Evolutionary conservation across 2,113 vertebrate genomes (phyloP), one percentile per base, ranked within the genome.

Genomic region (Halichoeres trimaculatus): DNA sequence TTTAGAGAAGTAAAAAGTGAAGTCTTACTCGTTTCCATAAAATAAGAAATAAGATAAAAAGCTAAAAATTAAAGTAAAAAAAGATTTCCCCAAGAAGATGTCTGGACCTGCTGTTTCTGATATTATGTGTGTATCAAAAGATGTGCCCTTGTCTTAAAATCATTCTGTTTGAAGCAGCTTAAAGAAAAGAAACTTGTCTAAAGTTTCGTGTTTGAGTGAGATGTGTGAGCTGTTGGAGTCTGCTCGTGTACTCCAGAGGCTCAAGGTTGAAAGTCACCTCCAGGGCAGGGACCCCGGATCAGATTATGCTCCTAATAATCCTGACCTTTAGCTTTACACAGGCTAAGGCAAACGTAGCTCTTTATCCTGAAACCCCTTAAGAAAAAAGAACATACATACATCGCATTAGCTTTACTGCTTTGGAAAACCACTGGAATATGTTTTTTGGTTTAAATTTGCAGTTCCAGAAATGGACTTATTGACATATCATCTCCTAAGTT

Each of bases 241-340:
- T 70, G 58, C 8, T 54, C 20, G n/a, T 61, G 56, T 78, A 62
- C 47, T 78, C 59, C 55, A 38, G 41, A 53, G 36, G 26, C 47
- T 75, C 2, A 10, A 1, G 65, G 52, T 65, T 54, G 56, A 67
- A 74, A 74, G 47, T 68, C 52, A 59, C 67, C 63, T 34, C 8
- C 11, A 54, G 57, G 60, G 24, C 67, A 50, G 55, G 45, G 68
- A 78, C 61, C 61, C 67, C 36, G 74, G 74, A 70, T 79, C 68
- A 86, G 64, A 84, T 78, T 55, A 57, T 77, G 60, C 26, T 74
- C n/a, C 22, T 0, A 6, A 10, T 85, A 36, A 83, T 66, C 63
- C 55, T 51, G 30, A 75, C 76, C 61, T 13, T n/a, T 56, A 38
- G 43, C 16, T 22, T 64, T 56, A 61, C 26, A 8, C 1, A 23